A percentile compares a stretch with the other conserved stretches of the same genome.
Evolutionary conservation across 2,797 vertebrate genomes (phyloP).

Genomic region (Selene dorsalis): DNA sequence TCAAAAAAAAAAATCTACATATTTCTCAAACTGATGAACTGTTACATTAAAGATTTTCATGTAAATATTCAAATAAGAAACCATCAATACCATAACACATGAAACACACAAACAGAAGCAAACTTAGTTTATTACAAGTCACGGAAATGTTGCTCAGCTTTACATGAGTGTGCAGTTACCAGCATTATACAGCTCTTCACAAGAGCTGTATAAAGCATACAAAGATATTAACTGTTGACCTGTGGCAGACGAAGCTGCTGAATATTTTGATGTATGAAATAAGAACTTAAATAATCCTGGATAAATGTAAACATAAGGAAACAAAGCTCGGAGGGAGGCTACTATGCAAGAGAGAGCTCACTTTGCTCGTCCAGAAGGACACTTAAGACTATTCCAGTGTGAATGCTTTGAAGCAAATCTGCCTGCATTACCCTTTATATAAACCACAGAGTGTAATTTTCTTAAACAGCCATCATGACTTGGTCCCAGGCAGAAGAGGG

Average conservation of each 20-base stretch:
- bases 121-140: conserved; percentile 75
- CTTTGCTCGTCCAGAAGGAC: conserved; percentile 36
- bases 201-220: too few relatives aligned
- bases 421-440: conserved; percentile 16
- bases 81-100: neutral
- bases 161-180: conserved; percentile 47
- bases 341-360: conserved; percentile 27
- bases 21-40: too few relatives aligned
- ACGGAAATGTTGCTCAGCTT: conserved; percentile 53
- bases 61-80: neutral
- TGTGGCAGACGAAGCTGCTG: conserved; percentile 22
- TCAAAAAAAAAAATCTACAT: too few relatives aligned
- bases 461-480: conserved; percentile 26
- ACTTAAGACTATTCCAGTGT: conserved; percentile 65
- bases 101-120: conserved; percentile 40
- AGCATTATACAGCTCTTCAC: conserved; percentile 42
- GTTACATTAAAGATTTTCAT: too few relatives aligned
- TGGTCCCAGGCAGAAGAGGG: conserved; percentile 51
- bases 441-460: conserved; percentile 18
- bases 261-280: conserved; percentile 50
- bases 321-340: conserved; percentile 41
- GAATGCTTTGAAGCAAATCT: conserved; percentile 46
- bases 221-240: conserved; percentile 59
- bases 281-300: conserved; percentile 51
- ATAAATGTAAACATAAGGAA: conserved; percentile 71